Evolutionary conservation across 2,888 invertebrate genomes (phyloP).

Genomic region (Cephus sareptanus): DNA sequence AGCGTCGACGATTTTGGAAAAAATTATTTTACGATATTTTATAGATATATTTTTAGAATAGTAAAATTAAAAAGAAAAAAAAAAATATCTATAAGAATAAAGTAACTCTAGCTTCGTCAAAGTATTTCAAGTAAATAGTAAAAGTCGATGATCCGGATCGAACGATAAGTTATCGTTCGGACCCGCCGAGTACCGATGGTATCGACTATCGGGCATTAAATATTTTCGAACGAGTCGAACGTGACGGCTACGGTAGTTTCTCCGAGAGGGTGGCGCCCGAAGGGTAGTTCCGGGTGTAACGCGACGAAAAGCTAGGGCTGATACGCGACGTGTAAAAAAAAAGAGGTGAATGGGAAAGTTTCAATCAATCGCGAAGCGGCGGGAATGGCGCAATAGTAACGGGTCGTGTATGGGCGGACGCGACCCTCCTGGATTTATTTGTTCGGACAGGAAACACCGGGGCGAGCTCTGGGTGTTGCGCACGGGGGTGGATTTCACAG

Average conservation of each 20-base stretch:
- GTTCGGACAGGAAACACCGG: constrained; percentile 58
- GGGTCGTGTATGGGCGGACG: constrained; percentile 57
- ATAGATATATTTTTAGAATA: too few relatives aligned
- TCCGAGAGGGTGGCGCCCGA: not conserved
- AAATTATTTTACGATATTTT: not conserved
- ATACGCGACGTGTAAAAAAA: not conserved
- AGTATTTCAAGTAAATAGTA: not conserved
- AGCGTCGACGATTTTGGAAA: not conserved
- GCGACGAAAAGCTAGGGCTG: not conserved
- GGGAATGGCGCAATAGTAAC: constrained; percentile 48
- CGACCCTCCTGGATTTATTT: constrained; percentile 58
- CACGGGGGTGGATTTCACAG: constrained; percentile 41
- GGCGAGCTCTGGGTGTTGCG: constrained; percentile 43
- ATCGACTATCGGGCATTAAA: not conserved
- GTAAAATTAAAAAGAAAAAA: too few relatives aligned
- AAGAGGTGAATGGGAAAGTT: constrained; percentile 34
- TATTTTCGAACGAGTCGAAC: not conserved
- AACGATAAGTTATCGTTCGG: not conserved
- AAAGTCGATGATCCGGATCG: not conserved
- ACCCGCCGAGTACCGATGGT: not conserved
- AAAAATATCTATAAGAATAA: too few relatives aligned
- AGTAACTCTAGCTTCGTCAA: too few relatives aligned
- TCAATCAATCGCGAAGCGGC: constrained; percentile 47
- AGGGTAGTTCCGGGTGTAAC: not conserved
- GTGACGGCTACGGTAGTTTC: not conserved